Base-by-base conservation (phyloP, 1,140 invertebrate genomes). In the Bicyclus anynana region DNA sequence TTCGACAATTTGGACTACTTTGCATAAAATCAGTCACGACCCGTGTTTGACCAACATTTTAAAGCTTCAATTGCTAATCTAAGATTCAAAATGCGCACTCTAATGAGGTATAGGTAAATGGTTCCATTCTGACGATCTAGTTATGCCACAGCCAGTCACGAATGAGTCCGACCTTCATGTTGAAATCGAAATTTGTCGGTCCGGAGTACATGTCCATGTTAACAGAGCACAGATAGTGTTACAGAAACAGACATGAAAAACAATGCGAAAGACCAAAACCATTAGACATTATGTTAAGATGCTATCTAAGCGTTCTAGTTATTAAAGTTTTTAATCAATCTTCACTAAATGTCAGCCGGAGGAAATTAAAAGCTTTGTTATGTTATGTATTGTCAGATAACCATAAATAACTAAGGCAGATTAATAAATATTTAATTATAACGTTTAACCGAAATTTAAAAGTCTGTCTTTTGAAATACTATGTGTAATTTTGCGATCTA, bases 1-100 rank as follows among this genome's bases (percentile, higher is more conserved):
- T 59, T 71, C 68, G 58, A 65, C 57, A 58, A 62, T 63, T 68
- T 58, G 65, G 53, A 58, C 64, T 71, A 64, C 73, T 85, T 85
- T 82, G 77, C 82, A 85, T 82, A 84, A 82, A 65, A 53, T 37
- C 57, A 47, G 64, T 75, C 80, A 84, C 82, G 82, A 82, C 64
- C 60, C 53, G 18, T 46, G 49, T 67, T 66, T 71, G 59, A 63
- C 65, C 58, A 67, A 67, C 64, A 47, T 66, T 59, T 74, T 75
- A 78, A 77, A 67, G 63, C 64, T 73, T 68, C 74, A 72, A 77
- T 82, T 77, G 70, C 59, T 72, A 58, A 73, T 78, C 79, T 72
- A 66, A 57, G 80, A 72, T 72, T 70, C 69, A 62, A 74, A 76
- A 61, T 75, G 59, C 69, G 68, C 73, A 68, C 63, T 68, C 16